Evolutionary conservation across 2,113 vertebrate genomes (phyloP).

Genomic region (Prietella phreatophila): DNA sequence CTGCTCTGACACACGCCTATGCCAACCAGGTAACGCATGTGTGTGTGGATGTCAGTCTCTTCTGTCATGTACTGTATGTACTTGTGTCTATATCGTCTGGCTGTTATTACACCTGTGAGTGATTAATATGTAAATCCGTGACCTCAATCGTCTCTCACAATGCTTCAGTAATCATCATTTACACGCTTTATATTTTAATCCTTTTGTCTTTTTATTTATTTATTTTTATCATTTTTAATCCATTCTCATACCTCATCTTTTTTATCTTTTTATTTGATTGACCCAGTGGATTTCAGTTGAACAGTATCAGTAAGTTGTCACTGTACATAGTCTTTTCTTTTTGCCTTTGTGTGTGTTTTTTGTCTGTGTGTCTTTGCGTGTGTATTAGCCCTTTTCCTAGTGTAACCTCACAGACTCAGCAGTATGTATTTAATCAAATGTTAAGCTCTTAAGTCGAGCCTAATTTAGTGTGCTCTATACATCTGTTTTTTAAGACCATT

Average conservation of each 20-base stretch:
- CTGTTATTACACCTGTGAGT: not conserved
- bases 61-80: not conserved
- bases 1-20: constrained; percentile 74
- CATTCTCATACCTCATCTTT: constrained; percentile 52
- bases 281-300: constrained; percentile 76
- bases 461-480: not conserved
- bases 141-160: not conserved
- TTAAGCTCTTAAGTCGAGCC: not conserved
- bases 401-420: not conserved
- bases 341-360: constrained; percentile 31
- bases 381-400: not conserved
- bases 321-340: constrained; percentile 40
- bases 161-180: constrained; percentile 14
- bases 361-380: not conserved
- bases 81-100: not conserved
- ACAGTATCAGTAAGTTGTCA: constrained; percentile 76
- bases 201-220: constrained; percentile 32
- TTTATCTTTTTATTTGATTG: constrained; percentile 65
- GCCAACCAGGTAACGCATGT: constrained; percentile 73
- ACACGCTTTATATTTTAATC: not conserved
- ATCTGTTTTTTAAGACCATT: not conserved
- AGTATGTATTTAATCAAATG: not conserved
- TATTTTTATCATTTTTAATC: constrained; percentile 34
- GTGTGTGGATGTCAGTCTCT: not conserved
- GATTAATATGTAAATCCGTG: not conserved